Percentiles rank a stretch among this genome's conserved stretches.
Evolutionary conservation across 2,888 invertebrate species (phyloP).

Genomic region (Chrysina gloriosa): DNA sequence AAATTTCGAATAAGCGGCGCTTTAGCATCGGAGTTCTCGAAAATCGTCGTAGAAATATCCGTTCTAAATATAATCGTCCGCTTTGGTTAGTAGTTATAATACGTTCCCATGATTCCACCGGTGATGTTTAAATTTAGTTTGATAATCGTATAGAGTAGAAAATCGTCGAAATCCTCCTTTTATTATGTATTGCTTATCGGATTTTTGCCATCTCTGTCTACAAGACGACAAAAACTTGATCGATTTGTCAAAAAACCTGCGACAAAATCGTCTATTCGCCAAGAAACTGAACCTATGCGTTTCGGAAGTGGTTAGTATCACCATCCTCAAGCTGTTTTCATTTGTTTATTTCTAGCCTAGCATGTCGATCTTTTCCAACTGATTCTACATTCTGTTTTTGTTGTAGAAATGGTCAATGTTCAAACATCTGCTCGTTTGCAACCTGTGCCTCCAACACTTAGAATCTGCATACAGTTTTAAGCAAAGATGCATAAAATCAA

Average conservation of each 20-base stretch:
- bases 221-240: slow-evolving; percentile 60
- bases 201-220: slow-evolving; percentile 63
- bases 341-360: background rate
- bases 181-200: slow-evolving; percentile 59
- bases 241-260: slow-evolving; percentile 60
- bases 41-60: background rate
- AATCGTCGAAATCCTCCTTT: background rate
- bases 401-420: slow-evolving; percentile 61
- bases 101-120: slow-evolving; percentile 6
- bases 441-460: slow-evolving; percentile 59
- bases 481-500: slow-evolving; percentile 60
- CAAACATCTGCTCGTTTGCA: slow-evolving; percentile 59
- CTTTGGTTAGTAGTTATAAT: background rate
- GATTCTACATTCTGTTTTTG: background rate
- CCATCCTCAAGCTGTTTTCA: background rate
- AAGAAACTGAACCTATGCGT: slow-evolving; percentile 61
- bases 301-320: slow-evolving; percentile 61
- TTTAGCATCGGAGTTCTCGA: no score
- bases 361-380: background rate
- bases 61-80: background rate
- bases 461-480: slow-evolving; percentile 61
- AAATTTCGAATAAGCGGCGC: no score
- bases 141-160: slow-evolving; percentile 2
- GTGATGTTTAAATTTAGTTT: slow-evolving; percentile 31
- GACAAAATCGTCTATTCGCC: slow-evolving; percentile 59